These are phyloP conservation scores for Hydriomena furcata DNA, from an alignment of 2,888 invertebrate genomes.

Conservation along the genomic window DNA sequence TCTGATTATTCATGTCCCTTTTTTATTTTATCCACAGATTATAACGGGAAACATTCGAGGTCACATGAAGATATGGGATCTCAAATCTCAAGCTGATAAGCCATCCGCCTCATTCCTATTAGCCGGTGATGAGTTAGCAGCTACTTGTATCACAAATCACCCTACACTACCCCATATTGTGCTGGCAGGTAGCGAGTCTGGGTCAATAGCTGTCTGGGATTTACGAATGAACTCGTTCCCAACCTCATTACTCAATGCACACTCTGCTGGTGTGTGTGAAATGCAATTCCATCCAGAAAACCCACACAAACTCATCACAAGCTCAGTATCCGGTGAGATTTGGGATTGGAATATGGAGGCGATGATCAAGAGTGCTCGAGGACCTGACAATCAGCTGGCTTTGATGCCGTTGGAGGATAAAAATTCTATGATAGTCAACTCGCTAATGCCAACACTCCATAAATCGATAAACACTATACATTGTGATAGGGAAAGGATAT, in stretches of 20 bases:
- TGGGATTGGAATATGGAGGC: conserved; percentile 94
- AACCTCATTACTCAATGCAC: conserved; percentile 91
- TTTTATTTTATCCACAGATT: too few species aligned
- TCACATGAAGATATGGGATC: conserved; percentile 95
- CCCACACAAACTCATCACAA: conserved; percentile 92
- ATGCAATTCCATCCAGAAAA: conserved; percentile 93
- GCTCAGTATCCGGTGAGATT: conserved; percentile 91
- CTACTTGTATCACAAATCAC: conserved; percentile 90
- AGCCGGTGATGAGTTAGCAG: conserved; percentile 88
- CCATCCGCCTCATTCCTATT: conserved; percentile 89
- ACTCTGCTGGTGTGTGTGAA: conserved; percentile 90
- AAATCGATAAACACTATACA: conserved; percentile 93
- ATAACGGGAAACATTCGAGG: conserved; percentile 94
- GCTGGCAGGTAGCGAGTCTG: conserved; percentile 93
- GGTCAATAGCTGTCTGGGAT: conserved; percentile 95
- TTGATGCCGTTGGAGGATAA: conserved; percentile 89
- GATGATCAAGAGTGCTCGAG: conserved; percentile 66
- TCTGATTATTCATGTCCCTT: too few species aligned
- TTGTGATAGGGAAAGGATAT: conserved; percentile 87
- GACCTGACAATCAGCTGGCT: conserved; percentile 71
- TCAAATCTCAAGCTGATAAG: conserved; percentile 85
- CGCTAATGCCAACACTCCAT: conserved; percentile 88
- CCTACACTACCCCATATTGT: conserved; percentile 94
- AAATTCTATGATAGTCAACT: conserved; percentile 87
- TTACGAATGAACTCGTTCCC: conserved; percentile 92